Evolutionary conservation across 2,888 invertebrate species (phyloP).

Genomic region (Neoascia interrupta): DNA sequence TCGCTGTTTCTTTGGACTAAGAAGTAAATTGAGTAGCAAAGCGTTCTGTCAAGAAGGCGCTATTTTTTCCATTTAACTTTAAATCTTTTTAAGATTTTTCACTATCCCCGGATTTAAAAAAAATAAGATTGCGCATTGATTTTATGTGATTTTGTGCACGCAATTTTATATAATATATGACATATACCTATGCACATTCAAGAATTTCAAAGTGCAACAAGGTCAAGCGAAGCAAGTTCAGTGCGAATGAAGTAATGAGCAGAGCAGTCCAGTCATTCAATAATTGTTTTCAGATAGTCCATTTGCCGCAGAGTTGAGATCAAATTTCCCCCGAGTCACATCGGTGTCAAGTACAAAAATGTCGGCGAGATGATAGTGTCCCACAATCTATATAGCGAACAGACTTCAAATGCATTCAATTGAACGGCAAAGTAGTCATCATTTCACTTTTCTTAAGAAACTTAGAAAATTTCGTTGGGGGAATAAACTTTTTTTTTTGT

Average conservation of each 20-base stretch:
- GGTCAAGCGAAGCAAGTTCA: too few species aligned
- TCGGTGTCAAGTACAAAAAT: constrained; percentile 51
- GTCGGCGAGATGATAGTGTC: constrained; percentile 13
- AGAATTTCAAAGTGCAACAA: too few species aligned
- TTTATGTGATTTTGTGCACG: too few species aligned
- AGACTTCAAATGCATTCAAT: constrained; percentile 29
- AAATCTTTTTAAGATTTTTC: too few species aligned
- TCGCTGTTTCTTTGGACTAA: too few species aligned
- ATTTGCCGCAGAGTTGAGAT: constrained; percentile 23
- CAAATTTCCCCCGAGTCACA: constrained; percentile 11
- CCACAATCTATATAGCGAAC: background rate
- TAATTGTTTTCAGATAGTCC: constrained; percentile 30
- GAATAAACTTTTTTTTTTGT: constrained; percentile 13
- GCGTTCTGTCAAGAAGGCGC: too few species aligned
- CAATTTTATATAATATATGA: too few species aligned
- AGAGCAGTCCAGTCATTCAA: constrained; percentile 15
- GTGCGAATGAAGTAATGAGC: background rate
- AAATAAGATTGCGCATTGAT: too few species aligned
- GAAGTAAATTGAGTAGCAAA: too few species aligned
- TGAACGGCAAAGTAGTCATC: constrained; percentile 24
- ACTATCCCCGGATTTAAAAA: too few species aligned
- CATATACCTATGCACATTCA: too few species aligned
- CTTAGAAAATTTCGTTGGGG: constrained; percentile 4
- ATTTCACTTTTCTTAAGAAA: constrained; percentile 44
- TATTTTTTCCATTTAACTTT: too few species aligned